Evolutionary conservation across 2,888 invertebrate genomes (phyloP).

Genomic region (Rhodophaea formosa): DNA sequence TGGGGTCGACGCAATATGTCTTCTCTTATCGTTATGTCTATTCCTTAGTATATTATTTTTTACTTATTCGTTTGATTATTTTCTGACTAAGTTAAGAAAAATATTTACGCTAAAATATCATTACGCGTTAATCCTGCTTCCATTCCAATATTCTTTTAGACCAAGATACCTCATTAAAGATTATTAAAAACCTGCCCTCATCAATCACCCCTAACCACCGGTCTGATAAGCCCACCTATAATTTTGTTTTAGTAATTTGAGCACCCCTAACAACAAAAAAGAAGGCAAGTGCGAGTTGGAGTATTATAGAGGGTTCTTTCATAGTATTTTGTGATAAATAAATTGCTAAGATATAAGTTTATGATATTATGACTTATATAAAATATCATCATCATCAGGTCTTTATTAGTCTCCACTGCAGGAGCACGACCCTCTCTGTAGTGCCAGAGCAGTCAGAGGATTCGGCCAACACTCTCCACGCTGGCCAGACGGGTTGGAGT

Average conservation of each 20-base stretch:
- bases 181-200: slow-evolving; percentile 18
- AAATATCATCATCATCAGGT: no score
- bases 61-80: background rate
- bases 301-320: background rate
- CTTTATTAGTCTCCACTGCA: no score
- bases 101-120: background rate
- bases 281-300: background rate
- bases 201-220: slow-evolving; percentile 31
- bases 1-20: no score
- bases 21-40: no score
- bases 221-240: slow-evolving; percentile 24
- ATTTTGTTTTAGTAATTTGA: slow-evolving; percentile 38
- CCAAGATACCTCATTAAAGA: background rate
- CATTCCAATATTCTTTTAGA: background rate
- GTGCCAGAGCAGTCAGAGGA: no score
- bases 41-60: no score
- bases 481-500: no score
- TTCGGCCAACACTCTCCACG: no score
- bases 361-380: no score
- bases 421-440: no score
- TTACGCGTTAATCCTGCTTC: background rate
- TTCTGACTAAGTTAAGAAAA: background rate
- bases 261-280: slow-evolving; percentile 40
- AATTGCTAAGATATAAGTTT: no score
- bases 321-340: no score